A percentile compares a stretch with the other conserved stretches of the same genome.
Evolutionary conservation across 1,140 invertebrate genomes (phyloP).

Genomic region (Xylocopa sonorina): DNA sequence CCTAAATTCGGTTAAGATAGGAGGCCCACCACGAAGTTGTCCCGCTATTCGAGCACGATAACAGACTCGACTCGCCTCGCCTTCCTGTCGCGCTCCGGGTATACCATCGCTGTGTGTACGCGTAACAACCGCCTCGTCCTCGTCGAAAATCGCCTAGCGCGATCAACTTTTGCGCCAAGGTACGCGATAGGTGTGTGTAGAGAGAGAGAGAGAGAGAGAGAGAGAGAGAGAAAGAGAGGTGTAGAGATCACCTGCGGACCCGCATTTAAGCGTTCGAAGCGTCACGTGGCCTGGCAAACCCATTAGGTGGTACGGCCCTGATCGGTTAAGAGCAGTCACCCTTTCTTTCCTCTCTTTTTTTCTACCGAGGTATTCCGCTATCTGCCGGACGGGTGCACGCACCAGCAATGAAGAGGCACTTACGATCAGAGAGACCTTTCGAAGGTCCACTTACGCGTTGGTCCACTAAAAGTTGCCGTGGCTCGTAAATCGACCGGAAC

Average conservation of each 20-base stretch:
- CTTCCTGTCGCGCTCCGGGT: no score
- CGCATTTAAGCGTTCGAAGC: constrained; percentile 30
- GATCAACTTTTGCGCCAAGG: neutral
- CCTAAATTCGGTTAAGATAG: constrained; percentile 75
- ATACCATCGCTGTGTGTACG: no score
- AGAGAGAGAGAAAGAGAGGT: no score
- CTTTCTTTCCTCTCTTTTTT: constrained; percentile 31
- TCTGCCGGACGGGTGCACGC: constrained; percentile 56
- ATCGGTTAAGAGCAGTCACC: constrained; percentile 56
- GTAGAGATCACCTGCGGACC: constrained; percentile 23
- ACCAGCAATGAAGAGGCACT: constrained; percentile 66
- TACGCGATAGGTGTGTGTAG: no score
- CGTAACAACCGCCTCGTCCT: no score
- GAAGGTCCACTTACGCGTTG: constrained; percentile 58
- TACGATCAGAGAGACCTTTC: constrained; percentile 61
- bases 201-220: no score
- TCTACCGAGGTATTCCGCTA: constrained; percentile 45
- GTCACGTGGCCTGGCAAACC: constrained; percentile 47
- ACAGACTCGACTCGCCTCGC: neutral
- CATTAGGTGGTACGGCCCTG: constrained; percentile 52
- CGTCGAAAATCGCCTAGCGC: no score
- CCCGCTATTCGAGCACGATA: constrained; percentile 54
- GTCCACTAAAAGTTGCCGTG: constrained; percentile 59
- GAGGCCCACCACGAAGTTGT: constrained; percentile 64
- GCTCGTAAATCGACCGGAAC: constrained; percentile 59